Conservation (phyloP, 2,113 vertebrate species). For the Spermophilus dauricus region DNA sequence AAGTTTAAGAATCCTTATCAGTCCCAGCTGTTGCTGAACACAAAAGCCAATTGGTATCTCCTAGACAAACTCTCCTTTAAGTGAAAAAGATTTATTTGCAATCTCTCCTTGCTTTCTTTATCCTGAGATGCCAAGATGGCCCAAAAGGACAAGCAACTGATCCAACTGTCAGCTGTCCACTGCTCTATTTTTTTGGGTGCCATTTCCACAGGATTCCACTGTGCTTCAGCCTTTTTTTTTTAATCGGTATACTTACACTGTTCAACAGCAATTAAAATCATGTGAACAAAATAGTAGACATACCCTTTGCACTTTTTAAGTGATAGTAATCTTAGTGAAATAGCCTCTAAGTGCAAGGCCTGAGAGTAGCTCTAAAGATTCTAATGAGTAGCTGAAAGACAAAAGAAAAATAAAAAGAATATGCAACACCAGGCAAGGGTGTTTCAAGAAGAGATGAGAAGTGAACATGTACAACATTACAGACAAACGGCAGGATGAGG, state of each 20-base stretch:
- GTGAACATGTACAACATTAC: neutral
- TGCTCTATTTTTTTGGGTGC: neutral
- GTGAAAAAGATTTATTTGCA: neutral
- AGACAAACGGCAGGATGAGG: neutral
- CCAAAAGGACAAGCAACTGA: neutral
- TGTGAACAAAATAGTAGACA: neutral
- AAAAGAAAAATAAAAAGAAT: constrained; percentile 25
- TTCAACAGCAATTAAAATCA: neutral
- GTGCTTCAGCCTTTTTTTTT: neutral
- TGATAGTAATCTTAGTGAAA: neutral
- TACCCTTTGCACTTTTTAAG: neutral
- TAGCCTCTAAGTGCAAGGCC: neutral
- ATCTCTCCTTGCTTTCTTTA: neutral
- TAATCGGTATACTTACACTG: neutral
- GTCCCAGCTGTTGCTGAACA: neutral
- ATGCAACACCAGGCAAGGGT: neutral
- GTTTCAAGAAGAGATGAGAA: neutral
- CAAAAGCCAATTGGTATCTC: neutral
- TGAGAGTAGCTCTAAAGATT: neutral
- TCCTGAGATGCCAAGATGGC: neutral
- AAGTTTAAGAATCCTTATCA: neutral
- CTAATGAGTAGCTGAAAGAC: neutral
- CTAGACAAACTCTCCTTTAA: neutral
- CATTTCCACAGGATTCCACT: neutral
- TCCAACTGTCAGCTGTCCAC: neutral